These are phyloP conservation scores for Melanerpes aurifrons DNA, from an alignment of 2,113 vertebrate genomes.

Conservation along the genomic window DNA sequence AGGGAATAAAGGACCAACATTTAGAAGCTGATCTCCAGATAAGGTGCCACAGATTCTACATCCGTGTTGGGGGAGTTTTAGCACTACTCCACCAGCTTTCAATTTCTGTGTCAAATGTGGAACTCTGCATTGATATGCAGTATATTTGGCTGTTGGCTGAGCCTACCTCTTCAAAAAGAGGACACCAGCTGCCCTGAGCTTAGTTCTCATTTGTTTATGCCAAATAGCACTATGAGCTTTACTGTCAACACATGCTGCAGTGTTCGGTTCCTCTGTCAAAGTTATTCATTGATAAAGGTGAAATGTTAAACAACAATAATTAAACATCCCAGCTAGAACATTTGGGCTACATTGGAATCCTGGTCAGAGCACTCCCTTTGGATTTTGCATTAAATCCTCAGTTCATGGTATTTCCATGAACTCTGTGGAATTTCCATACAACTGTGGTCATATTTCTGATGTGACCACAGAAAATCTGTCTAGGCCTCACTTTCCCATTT, in stretches of 20 bases:
- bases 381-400: neutral
- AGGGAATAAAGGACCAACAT: neutral
- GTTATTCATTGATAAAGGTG: neutral
- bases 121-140: neutral
- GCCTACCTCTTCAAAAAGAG: slow-evolving; percentile 10
- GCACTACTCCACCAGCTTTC: neutral
- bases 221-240: neutral
- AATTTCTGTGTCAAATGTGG: neutral
- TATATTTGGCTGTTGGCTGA: neutral
- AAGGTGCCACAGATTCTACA: neutral
- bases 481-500: neutral
- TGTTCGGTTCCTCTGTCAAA: neutral
- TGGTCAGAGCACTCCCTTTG: neutral
- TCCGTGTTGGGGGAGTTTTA: neutral
- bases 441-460: neutral
- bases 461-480: neutral
- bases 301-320: neutral
- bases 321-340: neutral
- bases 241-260: neutral
- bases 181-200: neutral
- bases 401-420: neutral
- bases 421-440: neutral
- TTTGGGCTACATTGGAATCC: neutral
- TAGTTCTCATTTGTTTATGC: neutral
- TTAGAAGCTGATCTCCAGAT: neutral